Evolutionary conservation across 2,888 invertebrate species (phyloP).

Genomic region (Gnatocerus cornutus): DNA sequence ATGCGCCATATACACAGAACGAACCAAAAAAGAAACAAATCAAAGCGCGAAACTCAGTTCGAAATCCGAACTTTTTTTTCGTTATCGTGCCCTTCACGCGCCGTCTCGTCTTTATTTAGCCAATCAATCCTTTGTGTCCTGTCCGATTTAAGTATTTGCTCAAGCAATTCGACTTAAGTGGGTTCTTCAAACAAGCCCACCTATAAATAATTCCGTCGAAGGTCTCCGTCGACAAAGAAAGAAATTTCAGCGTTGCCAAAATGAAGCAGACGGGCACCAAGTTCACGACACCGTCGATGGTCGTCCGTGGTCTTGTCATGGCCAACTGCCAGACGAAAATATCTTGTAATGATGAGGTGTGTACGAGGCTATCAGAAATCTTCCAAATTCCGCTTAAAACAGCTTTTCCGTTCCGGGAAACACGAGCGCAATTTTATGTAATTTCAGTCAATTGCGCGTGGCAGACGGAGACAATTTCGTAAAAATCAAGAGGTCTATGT

Average conservation of each 20-base stretch:
- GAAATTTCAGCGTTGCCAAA: constrained; percentile 50
- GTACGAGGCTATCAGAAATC: constrained; percentile 5
- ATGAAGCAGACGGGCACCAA: constrained; percentile 54
- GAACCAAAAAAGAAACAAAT: too few species aligned
- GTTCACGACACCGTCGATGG: constrained; percentile 62
- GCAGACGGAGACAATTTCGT: too few species aligned
- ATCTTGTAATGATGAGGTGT: constrained; percentile 49
- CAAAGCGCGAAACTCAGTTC: neutral
- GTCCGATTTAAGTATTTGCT: constrained; percentile 36
- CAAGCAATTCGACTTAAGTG: constrained; percentile 47
- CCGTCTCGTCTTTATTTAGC: constrained; percentile 22
- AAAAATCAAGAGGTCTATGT: too few species aligned
- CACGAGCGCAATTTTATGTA: constrained; percentile 23
- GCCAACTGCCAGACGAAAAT: constrained; percentile 66
- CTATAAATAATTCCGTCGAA: constrained; percentile 52
- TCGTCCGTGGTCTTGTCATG: constrained; percentile 61
- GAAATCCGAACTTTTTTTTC: neutral
- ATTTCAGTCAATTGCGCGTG: constrained; percentile 26
- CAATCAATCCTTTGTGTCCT: constrained; percentile 11
- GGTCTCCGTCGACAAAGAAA: constrained; percentile 48
- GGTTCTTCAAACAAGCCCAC: constrained; percentile 55
- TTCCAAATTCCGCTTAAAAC: constrained; percentile 20
- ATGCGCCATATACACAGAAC: too few species aligned
- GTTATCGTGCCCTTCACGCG: neutral
- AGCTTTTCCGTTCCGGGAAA: constrained; percentile 24